Evolutionary conservation across 2,797 vertebrate species (phyloP).

Genomic region (Scyliorhinus canicula): DNA sequence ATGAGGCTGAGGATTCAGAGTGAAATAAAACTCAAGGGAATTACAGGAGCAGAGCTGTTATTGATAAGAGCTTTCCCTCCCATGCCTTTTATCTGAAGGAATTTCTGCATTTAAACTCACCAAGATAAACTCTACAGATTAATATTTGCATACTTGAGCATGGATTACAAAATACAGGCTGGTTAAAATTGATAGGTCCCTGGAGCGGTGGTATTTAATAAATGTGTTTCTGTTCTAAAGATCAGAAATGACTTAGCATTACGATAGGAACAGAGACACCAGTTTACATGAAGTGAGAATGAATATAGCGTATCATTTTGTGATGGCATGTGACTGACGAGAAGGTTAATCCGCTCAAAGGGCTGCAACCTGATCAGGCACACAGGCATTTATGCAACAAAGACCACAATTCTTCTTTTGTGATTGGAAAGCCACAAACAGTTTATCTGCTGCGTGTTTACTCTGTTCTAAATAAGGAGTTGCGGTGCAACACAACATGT

Average conservation of each 20-base stretch:
- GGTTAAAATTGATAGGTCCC: neutral
- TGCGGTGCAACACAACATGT: neutral
- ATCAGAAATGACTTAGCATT: neutral
- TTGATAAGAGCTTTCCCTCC: neutral
- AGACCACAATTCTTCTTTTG: neutral
- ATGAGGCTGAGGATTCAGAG: neutral
- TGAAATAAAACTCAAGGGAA: neutral
- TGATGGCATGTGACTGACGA: slow-evolving; percentile 1
- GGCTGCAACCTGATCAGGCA: neutral
- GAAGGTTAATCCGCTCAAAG: neutral
- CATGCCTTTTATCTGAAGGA: neutral
- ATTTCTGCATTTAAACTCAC: slow-evolving; percentile 18
- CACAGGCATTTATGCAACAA: neutral
- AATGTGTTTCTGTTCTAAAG: neutral
- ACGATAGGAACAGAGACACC: neutral
- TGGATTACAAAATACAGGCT: neutral
- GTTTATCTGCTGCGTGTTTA: neutral
- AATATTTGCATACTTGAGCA: slow-evolving; percentile 9
- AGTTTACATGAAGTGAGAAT: neutral
- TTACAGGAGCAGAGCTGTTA: neutral
- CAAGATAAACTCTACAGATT: neutral
- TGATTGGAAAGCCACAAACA: neutral
- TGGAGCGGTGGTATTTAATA: neutral
- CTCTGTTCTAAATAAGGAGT: neutral
- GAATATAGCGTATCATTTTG: neutral